Conservation (phyloP, 1,140 invertebrate species). For the Littorina saxatilis region DNA sequence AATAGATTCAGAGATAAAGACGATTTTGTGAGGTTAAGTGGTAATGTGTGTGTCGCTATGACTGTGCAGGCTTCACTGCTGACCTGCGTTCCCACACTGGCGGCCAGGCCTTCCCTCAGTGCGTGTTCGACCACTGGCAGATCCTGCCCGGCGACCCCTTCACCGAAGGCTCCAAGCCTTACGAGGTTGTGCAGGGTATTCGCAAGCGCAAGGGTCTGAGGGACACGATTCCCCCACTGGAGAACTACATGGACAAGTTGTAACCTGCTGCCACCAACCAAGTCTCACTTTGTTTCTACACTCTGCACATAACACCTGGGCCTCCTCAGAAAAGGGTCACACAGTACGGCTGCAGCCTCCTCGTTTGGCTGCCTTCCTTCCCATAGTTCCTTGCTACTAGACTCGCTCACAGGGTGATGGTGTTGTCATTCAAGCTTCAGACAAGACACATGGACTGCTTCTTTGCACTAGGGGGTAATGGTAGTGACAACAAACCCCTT, state of each 20-base stretch:
- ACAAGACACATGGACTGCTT: too few species aligned
- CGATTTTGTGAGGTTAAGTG: too few species aligned
- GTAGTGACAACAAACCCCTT: too few species aligned
- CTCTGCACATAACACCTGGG: too few species aligned
- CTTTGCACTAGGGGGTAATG: too few species aligned
- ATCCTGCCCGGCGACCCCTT: constrained; percentile 95
- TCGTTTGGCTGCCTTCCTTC: not conserved
- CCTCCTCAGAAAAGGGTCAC: not conserved
- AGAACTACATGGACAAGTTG: constrained; percentile 74
- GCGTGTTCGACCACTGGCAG: constrained; percentile 99
- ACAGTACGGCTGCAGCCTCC: not conserved
- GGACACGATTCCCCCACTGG: constrained; percentile 81
- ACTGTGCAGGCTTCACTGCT: constrained; percentile 91
- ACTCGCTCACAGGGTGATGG: not conserved
- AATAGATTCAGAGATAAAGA: too few species aligned
- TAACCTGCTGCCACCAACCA: constrained; percentile 49
- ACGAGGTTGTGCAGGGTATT: constrained; percentile 91
- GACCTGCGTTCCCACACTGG: constrained; percentile 98
- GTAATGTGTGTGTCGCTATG: not conserved
- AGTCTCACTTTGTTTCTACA: not conserved
- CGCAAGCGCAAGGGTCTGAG: constrained; percentile 99
- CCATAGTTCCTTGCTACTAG: not conserved
- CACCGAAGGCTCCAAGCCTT: constrained; percentile 88
- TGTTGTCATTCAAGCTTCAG: too few species aligned
- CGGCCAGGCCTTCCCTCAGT: constrained; percentile 99